These are phyloP conservation scores for Eilema depressum DNA, from an alignment of 2,888 invertebrate genomes.

Conservation along the genomic window DNA sequence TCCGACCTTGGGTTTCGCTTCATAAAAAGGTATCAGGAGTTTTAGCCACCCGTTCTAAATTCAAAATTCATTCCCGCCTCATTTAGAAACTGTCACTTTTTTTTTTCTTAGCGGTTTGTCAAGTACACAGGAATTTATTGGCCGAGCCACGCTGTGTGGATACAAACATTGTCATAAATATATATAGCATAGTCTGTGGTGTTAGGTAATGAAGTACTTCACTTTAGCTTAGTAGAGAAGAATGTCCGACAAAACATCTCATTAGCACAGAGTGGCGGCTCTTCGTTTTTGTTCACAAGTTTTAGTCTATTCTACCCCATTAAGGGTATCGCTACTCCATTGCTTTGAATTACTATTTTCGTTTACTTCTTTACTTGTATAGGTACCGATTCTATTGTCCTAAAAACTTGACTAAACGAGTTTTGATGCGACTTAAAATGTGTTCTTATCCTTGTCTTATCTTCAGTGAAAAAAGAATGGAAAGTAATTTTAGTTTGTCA, in stretches of 20 bases:
- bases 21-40: too few relatives aligned
- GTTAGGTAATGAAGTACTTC: constrained; percentile 21
- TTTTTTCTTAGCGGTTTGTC: too few relatives aligned
- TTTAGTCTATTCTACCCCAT: constrained; percentile 13
- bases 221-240: constrained; percentile 19
- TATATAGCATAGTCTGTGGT: neutral
- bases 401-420: neutral
- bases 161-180: too few relatives aligned
- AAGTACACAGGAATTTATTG: too few relatives aligned
- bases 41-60: too few relatives aligned
- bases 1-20: too few relatives aligned
- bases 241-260: constrained; percentile 26
- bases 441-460: neutral
- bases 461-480: neutral
- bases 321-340: neutral
- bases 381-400: neutral
- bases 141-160: neutral
- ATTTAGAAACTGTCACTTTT: too few relatives aligned
- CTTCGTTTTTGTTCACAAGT: constrained; percentile 19
- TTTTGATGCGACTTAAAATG: neutral
- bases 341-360: constrained; percentile 1
- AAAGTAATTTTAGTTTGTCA: neutral
- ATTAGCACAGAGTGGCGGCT: constrained; percentile 20
- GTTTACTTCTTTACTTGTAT: neutral
- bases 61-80: too few relatives aligned